Evolutionary conservation across 1,140 invertebrate genomes (phyloP), one percentile per base, ranked within the genome.

Genomic region (Papilio dardanus): DNA sequence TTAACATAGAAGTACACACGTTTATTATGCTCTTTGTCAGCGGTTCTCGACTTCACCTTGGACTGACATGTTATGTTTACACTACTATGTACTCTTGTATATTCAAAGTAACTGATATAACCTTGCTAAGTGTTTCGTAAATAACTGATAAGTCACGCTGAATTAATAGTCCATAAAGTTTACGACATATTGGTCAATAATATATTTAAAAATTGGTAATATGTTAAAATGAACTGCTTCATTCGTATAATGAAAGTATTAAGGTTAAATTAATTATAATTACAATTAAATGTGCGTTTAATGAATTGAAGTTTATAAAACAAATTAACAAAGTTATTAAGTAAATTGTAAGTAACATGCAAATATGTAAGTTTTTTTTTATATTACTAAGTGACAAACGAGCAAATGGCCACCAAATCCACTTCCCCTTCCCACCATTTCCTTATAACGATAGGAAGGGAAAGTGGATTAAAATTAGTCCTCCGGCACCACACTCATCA

Each of bases 91-190:
- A 54, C 19, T 54, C 50, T 24, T 62, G 54, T 4, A 62, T 30
- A 62, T 62, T 62, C 54, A 28, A 62, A 28, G 24, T 58, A 28
- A 58, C 54, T 62, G 54, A 62, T 62, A 12, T 28, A n/a, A 62
- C 54, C 54, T 62, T 62, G 54, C 12, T 62, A 30, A 19, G 16
- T 54, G 54, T 62, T 62, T 62, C 54, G 54, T 62, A 62, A 62
- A 62, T 62, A 62, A 12, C 6, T 28, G 21, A 62, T 28, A 62
- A 62, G 24, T 54, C 50, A 54, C 50, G 50, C 19, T 54, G 50
- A 54, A 54, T 54, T 24, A 54, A 54, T 54, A 21, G 21, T 54
- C 50, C 12, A 54, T 54, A 54, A 54, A 62, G 54, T 62, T 62
- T 62, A 62, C 54, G 21, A 62, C 24, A 62, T 28, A 12, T 62